Conservation (phyloP, 1,140 invertebrate genomes). For the Camponotus floridanus region DNA sequence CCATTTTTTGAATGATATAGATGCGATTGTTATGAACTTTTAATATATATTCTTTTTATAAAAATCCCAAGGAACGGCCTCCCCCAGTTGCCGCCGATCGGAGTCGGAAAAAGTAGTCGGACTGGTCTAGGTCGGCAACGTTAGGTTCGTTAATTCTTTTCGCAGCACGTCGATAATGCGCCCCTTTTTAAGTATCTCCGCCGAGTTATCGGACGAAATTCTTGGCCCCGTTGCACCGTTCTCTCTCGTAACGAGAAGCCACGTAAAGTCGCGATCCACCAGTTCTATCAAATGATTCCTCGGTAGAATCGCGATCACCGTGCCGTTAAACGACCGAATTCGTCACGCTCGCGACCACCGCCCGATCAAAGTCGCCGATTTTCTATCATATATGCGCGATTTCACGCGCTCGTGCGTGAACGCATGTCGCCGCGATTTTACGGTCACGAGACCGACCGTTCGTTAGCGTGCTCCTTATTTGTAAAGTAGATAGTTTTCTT, state of each 20-base stretch:
- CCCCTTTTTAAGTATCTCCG: neutral
- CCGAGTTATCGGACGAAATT: conserved; percentile 46
- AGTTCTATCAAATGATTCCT: neutral
- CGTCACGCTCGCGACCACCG: neutral
- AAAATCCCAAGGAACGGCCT: neutral
- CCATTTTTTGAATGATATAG: neutral
- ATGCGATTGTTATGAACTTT: conserved; percentile 11
- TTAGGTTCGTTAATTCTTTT: neutral
- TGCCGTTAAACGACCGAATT: conserved; percentile 68
- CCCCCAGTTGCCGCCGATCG: neutral
- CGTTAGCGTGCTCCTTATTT: conserved; percentile 52
- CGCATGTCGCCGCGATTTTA: conserved; percentile 31
- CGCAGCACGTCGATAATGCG: neutral
- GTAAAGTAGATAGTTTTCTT: neutral
- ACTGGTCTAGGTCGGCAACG: neutral
- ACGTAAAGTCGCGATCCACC: neutral
- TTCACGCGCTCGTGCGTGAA: conserved; percentile 56
- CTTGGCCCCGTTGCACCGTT: conserved; percentile 66
- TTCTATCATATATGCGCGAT: conserved; percentile 38
- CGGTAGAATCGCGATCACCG: conserved; percentile 63
- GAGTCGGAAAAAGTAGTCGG: conserved; percentile 23
- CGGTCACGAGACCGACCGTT: conserved; percentile 37
- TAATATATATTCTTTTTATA: neutral
- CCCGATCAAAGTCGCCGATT: conserved; percentile 37
- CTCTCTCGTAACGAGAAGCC: conserved; percentile 30